These are phyloP conservation scores for Scophthalmus maximus DNA, from an alignment of 2,113 vertebrate species.

Conservation along the genomic window DNA sequence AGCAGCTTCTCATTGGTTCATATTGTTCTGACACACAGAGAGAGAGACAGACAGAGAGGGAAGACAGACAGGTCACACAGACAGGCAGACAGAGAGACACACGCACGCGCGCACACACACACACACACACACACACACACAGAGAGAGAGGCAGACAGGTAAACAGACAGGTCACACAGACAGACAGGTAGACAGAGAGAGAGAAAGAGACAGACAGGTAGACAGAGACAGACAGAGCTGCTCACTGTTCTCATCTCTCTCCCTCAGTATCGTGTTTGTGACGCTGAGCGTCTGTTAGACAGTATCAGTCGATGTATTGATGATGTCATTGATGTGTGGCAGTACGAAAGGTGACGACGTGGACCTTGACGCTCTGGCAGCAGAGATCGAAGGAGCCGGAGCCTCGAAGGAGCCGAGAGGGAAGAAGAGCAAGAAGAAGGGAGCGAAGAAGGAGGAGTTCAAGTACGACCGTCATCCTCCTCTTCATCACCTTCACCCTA, in stretches of 20 bases:
- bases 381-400: constrained; percentile 97
- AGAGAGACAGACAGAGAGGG: too few relatives aligned
- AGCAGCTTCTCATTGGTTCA: background rate
- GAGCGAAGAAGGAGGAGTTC: constrained; percentile 91
- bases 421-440: constrained; percentile 91
- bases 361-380: constrained; percentile 95
- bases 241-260: background rate
- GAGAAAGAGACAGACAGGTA: too few relatives aligned
- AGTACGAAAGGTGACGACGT: constrained; percentile 92
- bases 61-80: too few relatives aligned
- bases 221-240: background rate
- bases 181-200: too few relatives aligned
- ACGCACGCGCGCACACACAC: background rate
- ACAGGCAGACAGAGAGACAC: background rate
- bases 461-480: constrained; percentile 81
- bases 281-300: background rate
- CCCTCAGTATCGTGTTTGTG: too few relatives aligned
- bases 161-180: constrained; percentile 3
- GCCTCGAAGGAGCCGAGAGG: constrained; percentile 92
- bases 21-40: background rate
- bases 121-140: background rate
- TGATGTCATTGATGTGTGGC: constrained; percentile 15
- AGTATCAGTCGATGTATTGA: background rate
- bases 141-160: too few relatives aligned
- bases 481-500: background rate